Base-by-base conservation (phyloP, 2,888 invertebrate genomes). In the Halocaridina rubra region DNA sequence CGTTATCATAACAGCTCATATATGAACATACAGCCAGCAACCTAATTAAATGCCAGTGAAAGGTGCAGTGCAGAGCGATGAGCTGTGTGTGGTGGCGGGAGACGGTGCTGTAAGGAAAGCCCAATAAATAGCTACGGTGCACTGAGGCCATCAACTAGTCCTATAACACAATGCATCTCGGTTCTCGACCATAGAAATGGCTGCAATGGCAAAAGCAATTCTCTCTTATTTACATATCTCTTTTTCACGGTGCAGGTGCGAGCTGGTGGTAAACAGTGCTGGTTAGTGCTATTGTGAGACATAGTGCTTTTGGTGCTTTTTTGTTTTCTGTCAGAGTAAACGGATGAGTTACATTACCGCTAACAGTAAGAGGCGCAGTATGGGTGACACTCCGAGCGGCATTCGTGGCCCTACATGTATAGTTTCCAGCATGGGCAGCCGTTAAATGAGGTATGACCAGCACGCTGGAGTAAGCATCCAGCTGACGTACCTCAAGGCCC, bases 371-470 rank as follows among this genome's bases (percentile, higher is more conserved):
- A 10, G 85, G 80, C 3, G 89, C 86, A 19, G 87, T 86, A 79
- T 86, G 74, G 46, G 81, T 64, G 29, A 74, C 88, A 39, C 75
- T 64, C 53, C 88, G 81, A 30, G 88, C 89, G 19, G 74, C 75
- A 77, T 89, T 89, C 59, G 74, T 86, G 33, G 89, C 89, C 46
- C 80, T 76, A 64, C 89, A 89, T 8, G 89, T 88, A 80, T 89
- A 89, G 74, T 85, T 87, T 22, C 89, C 89, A 24, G 88, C 88
- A 82, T 89, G 89, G 46, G 69, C 80, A 32, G 86, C 84, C 19
- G 53, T 81, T 24, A 89, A 86, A 19, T 85, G 71, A 13, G 88
- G 86, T 16, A 94, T 93, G 89, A 94, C 92, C 90, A 94, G 91
- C 89, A 93, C 92, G 89, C 93, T 94, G 89, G 93, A 93, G 53